These are phyloP conservation scores for Drosophila ezoana DNA, from an alignment of 2,888 invertebrate species.

Conservation along the genomic window DNA sequence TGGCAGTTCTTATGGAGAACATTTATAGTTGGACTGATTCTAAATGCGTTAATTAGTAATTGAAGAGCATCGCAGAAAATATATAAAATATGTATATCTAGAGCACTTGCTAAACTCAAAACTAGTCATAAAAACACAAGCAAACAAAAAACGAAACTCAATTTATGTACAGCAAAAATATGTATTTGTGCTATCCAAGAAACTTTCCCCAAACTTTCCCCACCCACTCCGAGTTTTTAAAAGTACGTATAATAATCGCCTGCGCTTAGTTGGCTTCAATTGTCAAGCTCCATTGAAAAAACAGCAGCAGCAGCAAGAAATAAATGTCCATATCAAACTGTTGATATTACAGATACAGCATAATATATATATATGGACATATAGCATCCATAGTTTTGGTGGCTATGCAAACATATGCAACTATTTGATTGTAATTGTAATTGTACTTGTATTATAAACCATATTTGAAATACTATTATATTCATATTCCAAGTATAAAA, in stretches of 20 bases:
- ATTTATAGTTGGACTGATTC: conserved; percentile 66
- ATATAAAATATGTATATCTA: conserved; percentile 37
- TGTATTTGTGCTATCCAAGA: conserved; percentile 24
- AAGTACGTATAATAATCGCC: conserved; percentile 34
- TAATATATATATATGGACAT: conserved; percentile 27
- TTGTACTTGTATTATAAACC: conserved; percentile 63
- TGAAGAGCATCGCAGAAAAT: conserved; percentile 36
- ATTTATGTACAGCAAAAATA: conserved; percentile 63
- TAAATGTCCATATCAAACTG: conserved; percentile 58
- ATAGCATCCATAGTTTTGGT: conserved; percentile 39
- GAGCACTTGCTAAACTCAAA: conserved; percentile 63
- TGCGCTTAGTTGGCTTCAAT: conserved; percentile 54
- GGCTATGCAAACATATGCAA: conserved; percentile 51
- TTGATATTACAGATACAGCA: conserved; percentile 36
- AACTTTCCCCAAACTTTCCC: not conserved
- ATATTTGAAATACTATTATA: conserved; percentile 72
- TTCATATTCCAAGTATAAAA: conserved; percentile 77
- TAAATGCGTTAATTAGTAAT: conserved; percentile 55
- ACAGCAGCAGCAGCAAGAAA: conserved; percentile 19
- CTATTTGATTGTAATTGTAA: conserved; percentile 73
- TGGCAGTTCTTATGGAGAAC: conserved; percentile 29
- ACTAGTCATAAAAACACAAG: conserved; percentile 59
- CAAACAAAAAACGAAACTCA: conserved; percentile 18
- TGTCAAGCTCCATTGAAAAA: conserved; percentile 11
- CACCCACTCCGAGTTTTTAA: conserved; percentile 3